Evolutionary conservation across 2,797 vertebrate species (phyloP), one percentile per base, ranked within the genome.

Genomic region (Kryptopterus vitreolus): DNA sequence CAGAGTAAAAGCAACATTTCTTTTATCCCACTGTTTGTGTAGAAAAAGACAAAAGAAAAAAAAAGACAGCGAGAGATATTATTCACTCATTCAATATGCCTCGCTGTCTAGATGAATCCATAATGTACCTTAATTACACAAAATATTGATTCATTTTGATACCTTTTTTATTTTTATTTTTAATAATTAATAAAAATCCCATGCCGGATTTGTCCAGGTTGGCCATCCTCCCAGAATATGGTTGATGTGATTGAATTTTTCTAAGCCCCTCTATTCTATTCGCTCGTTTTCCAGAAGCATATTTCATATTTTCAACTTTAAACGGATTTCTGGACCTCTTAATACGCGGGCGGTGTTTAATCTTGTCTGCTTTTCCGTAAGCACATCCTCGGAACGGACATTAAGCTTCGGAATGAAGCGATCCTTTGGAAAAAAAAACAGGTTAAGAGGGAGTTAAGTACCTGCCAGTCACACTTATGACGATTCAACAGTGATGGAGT

Each of bases 381-480:
- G 75, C 81, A 79, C 53, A 31, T 62, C 57, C 75, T 43, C 59
- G 63, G 75, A 86, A 77, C 11, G 52, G 79, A 63, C 76, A 73
- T 61, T 85, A 76, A 63, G 46, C 26, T 24, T 75, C 13, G 20
- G 24, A 57, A 58, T 31, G 22, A 76, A 66, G 38, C 12, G 16
- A 59, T 81, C 43, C 62, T 75, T 81, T 69, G 71, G n/a, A 72
- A 69, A 72, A 52, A 72, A 69, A 72, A 52, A 50, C 10, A 53
- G 84, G 77, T 84, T 85, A 86, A 86, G 48, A 69, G 73, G 58
- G 75, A 85, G 81, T 85, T 85, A 86, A 83, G 74, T 77, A 79
- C 80, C 69, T 83, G 84, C 66, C 76, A 84, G 26, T 85, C 84
- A 78, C 76, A 74, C 75, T 78, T 59, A 75, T 53, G 29, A 76